phyloP scores from a whole-genome alignment of 1,140 invertebrate species.

The Sipha flava region DNA sequence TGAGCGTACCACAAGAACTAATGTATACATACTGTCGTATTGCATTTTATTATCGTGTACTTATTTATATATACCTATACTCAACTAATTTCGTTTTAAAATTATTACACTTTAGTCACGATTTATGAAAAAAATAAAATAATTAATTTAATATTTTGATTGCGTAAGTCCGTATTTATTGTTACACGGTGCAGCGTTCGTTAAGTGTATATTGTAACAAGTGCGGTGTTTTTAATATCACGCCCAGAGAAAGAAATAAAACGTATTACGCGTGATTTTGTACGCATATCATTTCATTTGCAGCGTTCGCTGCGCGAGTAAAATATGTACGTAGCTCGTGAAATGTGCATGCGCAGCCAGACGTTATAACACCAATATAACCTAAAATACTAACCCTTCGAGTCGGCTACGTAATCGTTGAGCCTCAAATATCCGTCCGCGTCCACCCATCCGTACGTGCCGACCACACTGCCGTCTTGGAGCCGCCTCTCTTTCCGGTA shows the following conservation, averaged over 20 bases:
- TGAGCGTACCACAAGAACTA: background rate
- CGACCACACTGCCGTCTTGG: conserved; percentile 58
- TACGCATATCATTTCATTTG: too few species aligned
- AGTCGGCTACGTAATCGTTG: conserved; percentile 78
- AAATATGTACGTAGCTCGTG: too few species aligned
- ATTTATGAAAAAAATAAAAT: background rate
- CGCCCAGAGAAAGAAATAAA: background rate
- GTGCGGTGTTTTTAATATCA: background rate
- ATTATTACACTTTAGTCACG: background rate
- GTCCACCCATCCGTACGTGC: conserved; percentile 73
- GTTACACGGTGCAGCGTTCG: too few species aligned
- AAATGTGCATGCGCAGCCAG: too few species aligned
- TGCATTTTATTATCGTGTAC: too few species aligned
- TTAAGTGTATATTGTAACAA: too few species aligned
- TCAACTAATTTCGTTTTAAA: background rate
- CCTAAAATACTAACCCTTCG: conserved; percentile 45
- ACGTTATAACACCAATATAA: too few species aligned
- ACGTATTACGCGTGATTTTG: too few species aligned
- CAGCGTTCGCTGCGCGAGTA: too few species aligned
- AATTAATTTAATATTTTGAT: background rate
- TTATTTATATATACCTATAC: background rate
- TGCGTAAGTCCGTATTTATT: background rate
- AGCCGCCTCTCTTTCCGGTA: conserved; percentile 78
- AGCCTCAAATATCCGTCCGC: conserved; percentile 68
- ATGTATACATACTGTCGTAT: background rate